These are phyloP conservation scores for Poecile atricapillus DNA, from an alignment of 2,113 vertebrate species.

Conservation along the genomic window DNA sequence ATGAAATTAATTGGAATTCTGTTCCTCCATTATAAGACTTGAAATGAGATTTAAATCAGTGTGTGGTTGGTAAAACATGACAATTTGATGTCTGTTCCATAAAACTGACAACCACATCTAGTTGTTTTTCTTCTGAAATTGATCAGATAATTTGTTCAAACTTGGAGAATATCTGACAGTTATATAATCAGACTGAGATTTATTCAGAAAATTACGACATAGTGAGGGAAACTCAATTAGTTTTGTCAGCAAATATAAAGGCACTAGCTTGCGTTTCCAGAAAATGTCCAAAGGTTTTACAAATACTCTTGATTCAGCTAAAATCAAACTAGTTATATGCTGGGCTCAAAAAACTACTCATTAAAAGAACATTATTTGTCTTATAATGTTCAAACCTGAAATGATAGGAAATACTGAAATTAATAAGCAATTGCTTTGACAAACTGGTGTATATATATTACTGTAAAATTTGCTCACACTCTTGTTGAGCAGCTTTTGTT, in stretches of 20 bases:
- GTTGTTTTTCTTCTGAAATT: neutral
- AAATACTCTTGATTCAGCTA: constrained; percentile 12
- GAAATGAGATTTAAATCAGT: neutral
- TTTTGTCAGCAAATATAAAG: constrained; percentile 37
- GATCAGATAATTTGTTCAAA: neutral
- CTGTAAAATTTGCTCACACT: neutral
- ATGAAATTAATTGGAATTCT: constrained; percentile 18
- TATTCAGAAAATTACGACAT: neutral
- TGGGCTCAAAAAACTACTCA: neutral
- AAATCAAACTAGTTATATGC: neutral
- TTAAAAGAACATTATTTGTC: neutral
- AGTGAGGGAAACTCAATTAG: neutral
- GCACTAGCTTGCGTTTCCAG: constrained; percentile 19
- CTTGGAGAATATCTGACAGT: neutral
- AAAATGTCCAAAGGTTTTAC: constrained; percentile 10
- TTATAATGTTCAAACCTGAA: neutral
- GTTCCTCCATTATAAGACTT: neutral
- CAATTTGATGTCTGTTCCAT: neutral
- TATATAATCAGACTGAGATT: neutral
- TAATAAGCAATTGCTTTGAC: neutral
- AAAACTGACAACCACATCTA: neutral
- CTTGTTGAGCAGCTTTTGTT: neutral
- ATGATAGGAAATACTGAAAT: neutral
- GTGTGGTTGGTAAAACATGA: neutral
- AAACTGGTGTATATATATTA: neutral